phyloP scores from a whole-genome alignment of 1,140 invertebrate species.

The Zelostemma sp. region DNA sequence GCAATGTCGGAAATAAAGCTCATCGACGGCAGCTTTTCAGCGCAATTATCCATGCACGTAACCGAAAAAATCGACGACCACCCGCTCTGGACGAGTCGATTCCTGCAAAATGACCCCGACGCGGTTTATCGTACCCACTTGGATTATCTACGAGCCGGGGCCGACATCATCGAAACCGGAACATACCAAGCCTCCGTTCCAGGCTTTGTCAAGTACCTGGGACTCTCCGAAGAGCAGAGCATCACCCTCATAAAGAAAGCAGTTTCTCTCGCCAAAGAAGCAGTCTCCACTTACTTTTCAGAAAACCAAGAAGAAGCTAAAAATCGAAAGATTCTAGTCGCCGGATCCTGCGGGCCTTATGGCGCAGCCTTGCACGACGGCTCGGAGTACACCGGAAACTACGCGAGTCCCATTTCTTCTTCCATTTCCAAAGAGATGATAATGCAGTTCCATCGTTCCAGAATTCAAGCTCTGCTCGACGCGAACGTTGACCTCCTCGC shows the following conservation, averaged over 20 bases:
- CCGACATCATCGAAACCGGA: conserved; percentile 86
- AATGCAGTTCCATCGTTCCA: conserved; percentile 82
- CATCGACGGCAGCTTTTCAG: conserved; percentile 84
- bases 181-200: conserved; percentile 91
- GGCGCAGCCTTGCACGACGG: conserved; percentile 88
- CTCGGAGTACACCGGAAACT: conserved; percentile 91
- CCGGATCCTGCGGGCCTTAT: conserved; percentile 92
- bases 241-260: conserved; percentile 78
- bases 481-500: conserved; percentile 86
- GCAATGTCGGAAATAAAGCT: conserved; percentile 68
- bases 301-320: too few species aligned
- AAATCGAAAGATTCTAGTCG: conserved; percentile 71
- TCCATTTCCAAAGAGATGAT: conserved; percentile 75
- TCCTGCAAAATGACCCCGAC: conserved; percentile 78
- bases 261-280: conserved; percentile 77
- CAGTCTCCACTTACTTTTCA: too few species aligned
- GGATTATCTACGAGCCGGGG: conserved; percentile 84
- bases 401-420: conserved; percentile 75
- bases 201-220: conserved; percentile 81
- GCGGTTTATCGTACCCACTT: conserved; percentile 82
- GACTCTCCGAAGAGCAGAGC: conserved; percentile 74
- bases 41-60: conserved; percentile 80
- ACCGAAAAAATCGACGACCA: conserved; percentile 78
- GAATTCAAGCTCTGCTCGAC: conserved; percentile 81
- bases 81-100: conserved; percentile 86